phyloP scores from a whole-genome alignment of 2,888 invertebrate species.

The Panzeria rudis region DNA sequence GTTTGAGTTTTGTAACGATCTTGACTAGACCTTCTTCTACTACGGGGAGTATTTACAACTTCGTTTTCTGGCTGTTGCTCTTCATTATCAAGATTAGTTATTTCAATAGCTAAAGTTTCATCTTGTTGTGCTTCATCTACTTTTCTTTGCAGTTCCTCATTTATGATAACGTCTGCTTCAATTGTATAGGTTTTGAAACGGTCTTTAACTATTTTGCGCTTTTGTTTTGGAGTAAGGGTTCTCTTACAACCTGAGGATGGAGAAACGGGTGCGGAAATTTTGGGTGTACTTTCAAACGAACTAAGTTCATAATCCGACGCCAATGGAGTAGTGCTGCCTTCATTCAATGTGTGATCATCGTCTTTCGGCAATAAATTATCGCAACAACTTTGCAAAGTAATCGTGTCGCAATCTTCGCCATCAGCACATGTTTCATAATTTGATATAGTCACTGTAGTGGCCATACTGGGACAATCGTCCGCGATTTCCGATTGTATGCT shows the following conservation, averaged over 20 bases:
- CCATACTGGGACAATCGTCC: constrained; percentile 85
- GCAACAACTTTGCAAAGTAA: constrained; percentile 85
- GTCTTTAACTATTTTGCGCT: constrained; percentile 89
- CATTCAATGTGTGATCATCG: constrained; percentile 73
- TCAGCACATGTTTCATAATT: constrained; percentile 85
- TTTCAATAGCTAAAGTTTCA: constrained; percentile 82
- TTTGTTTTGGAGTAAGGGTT: constrained; percentile 90
- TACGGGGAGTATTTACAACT: constrained; percentile 65
- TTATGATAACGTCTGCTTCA: constrained; percentile 85
- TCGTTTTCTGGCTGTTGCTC: constrained; percentile 30
- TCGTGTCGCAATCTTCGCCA: constrained; percentile 84
- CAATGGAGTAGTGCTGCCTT: constrained; percentile 86
- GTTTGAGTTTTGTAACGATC: constrained; percentile 91
- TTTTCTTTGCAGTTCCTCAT: constrained; percentile 77
- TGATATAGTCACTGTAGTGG: constrained; percentile 81
- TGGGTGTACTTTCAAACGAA: constrained; percentile 91
- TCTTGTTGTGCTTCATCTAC: constrained; percentile 74
- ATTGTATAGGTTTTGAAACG: constrained; percentile 93
- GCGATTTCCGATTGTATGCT: constrained; percentile 92
- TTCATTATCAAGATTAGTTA: constrained; percentile 71
- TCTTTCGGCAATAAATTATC: constrained; percentile 82
- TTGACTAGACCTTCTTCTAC: constrained; percentile 81
- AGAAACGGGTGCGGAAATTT: constrained; percentile 84
- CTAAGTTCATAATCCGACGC: constrained; percentile 90
- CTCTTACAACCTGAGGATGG: constrained; percentile 76